A percentile compares a stretch with the other conserved stretches of the same genome.
Conservation (phyloP, 2,113 vertebrate genomes). For the Onychostruthus taczanowskii region DNA sequence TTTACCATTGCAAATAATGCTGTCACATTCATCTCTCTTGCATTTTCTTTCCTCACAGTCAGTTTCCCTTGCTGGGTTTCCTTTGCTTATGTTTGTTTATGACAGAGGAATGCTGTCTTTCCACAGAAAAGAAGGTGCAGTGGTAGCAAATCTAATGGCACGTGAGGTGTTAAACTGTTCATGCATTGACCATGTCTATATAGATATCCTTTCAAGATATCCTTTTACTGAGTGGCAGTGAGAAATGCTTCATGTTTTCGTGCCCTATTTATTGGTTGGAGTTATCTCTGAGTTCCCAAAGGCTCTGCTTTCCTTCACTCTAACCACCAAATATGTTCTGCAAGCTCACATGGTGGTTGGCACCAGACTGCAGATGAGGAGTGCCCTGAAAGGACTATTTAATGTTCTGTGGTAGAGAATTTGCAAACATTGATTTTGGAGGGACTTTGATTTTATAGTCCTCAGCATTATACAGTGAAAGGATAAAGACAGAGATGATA, state of each 20-base stretch:
- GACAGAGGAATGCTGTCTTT: background rate
- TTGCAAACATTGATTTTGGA: background rate
- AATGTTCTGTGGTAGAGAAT: background rate
- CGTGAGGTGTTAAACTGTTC: background rate
- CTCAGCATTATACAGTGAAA: background rate
- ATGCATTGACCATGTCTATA: background rate
- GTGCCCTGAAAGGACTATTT: background rate
- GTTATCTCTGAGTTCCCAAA: background rate
- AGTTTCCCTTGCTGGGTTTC: background rate
- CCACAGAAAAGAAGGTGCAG: background rate
- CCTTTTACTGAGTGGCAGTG: background rate
- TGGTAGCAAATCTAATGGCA: background rate
- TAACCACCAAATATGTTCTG: background rate
- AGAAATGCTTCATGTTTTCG: background rate
- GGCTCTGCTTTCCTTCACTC: background rate
- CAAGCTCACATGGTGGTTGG: background rate
- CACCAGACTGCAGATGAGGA: background rate
- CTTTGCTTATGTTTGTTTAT: background rate
- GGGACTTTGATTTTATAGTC: background rate
- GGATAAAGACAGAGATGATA: background rate
- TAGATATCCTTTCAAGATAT: background rate
- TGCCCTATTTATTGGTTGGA: background rate
- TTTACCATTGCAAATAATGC: background rate
- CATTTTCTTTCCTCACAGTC: background rate
- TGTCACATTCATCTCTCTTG: background rate